Evolutionary conservation across 1,140 invertebrate genomes (phyloP), one percentile per base, ranked within the genome.

Genomic region (Psilanteris sp.): DNA sequence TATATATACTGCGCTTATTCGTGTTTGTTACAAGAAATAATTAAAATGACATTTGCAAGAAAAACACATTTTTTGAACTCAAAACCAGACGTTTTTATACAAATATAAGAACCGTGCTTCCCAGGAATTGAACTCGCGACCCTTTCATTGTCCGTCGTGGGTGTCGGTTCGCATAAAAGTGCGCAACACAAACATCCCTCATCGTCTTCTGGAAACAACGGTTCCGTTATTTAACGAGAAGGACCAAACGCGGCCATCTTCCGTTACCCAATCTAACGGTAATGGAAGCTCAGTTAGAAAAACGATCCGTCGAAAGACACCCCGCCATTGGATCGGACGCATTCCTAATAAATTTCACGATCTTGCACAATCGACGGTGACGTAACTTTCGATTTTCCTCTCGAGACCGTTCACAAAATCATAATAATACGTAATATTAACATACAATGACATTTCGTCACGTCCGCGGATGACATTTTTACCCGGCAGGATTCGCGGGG

Each of bases 391-490:
- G 41, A 68, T 68, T 68, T 68, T 68, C 43, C 31, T 62, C 34
- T 4, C 54, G 27, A n/a, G n/a, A 24, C 13, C 24, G 64, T 57
- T 31, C 32, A 55, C 32, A 48, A 48, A 48, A 68, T 27, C 16
- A 68, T 57, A 36, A 68, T 57, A 36, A 55, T 54, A 46, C 37
- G 26, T 55, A 46, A 44, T 13, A 66, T 66, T 66, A 66, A 44
- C 62, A 66, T 66, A 66, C 62, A 66, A 66, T 66, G 37, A 66
- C 24, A 9, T 62, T 62, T 50, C 57, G 11, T 62, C 44, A 50
- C 43, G 20, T 48, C 37, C 5, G 18, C 27, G 34, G 26, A 43
- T 41, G 26, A 41, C 41, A 31, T 57, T 54, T 54, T 54, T 54
- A 10, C 5, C 2, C n/a, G n/a, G n/a, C n/a, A n/a, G n/a, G n/a